These are phyloP conservation scores for Beris morrisii DNA, from an alignment of 2,888 invertebrate genomes.

Conservation along the genomic window DNA sequence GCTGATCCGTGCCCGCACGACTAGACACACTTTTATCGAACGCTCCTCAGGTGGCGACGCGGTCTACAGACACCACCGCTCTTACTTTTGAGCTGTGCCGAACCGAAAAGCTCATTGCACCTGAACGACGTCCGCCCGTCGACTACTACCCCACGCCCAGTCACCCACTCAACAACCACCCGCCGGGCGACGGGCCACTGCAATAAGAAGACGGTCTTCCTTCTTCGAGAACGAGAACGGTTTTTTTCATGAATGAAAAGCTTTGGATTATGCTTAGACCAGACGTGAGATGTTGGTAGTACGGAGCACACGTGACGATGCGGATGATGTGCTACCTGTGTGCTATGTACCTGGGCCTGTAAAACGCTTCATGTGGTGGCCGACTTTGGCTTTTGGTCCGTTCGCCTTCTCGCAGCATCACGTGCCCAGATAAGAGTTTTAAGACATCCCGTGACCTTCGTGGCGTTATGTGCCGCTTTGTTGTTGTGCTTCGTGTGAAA, in stretches of 20 bases:
- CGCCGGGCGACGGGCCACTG: background rate
- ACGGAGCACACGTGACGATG: slow-evolving; percentile 24
- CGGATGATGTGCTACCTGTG: slow-evolving; percentile 17
- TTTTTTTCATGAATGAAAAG: slow-evolving; percentile 32
- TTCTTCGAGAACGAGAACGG: slow-evolving; percentile 7
- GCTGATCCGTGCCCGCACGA: no score
- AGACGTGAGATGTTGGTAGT: slow-evolving; percentile 20
- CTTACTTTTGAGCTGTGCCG: no score
- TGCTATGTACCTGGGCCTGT: slow-evolving; percentile 10
- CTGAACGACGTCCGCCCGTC: no score
- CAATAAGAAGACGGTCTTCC: slow-evolving; percentile 3
- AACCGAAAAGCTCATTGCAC: no score
- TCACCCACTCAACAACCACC: no score
- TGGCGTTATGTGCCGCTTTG: no score
- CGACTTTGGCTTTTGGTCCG: slow-evolving; percentile 10
- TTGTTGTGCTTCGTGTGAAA: no score
- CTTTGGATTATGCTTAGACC: slow-evolving; percentile 21
- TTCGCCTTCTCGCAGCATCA: slow-evolving; percentile 12
- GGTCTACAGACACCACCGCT: no score
- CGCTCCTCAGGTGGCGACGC: no score
- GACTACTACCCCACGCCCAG: no score
- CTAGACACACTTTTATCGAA: no score
- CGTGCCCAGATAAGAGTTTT: slow-evolving; percentile 1
- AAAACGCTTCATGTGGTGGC: slow-evolving; percentile 2
- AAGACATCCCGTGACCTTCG: no score